phyloP scores from a whole-genome alignment of 2,888 invertebrate genomes.

The Gymnocheta viridis region DNA sequence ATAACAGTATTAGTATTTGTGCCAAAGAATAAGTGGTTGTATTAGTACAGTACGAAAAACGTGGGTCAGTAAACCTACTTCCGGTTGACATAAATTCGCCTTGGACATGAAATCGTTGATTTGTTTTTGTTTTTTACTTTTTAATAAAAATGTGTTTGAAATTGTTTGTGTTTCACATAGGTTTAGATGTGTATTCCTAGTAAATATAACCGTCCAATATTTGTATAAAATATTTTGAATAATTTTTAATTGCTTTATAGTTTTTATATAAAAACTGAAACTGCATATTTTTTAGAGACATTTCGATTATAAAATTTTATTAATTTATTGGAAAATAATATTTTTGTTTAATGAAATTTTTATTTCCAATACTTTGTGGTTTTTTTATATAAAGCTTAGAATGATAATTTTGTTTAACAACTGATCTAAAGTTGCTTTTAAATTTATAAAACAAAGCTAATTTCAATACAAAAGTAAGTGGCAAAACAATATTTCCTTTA shows the following conservation, averaged over 20 bases:
- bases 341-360: no score
- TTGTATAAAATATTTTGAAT: conserved; percentile 38
- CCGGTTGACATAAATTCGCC: conserved; percentile 83
- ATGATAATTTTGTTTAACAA: no score
- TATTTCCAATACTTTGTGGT: no score
- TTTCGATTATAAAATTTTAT: background rate
- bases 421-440: no score
- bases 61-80: conserved; percentile 83
- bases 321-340: no score
- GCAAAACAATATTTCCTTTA: no score
- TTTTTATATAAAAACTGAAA: background rate
- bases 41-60: conserved; percentile 72
- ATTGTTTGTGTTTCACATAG: background rate
- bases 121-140: conserved; percentile 53
- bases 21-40: conserved; percentile 31
- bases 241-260: conserved; percentile 33
- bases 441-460: no score
- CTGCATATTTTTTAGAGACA: background rate
- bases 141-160: background rate
- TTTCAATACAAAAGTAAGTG: no score
- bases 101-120: conserved; percentile 82
- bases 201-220: background rate
- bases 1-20: conserved; percentile 16
- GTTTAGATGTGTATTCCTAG: background rate
- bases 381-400: no score